Evolutionary conservation across 2,888 invertebrate species (phyloP).

Genomic region (Halictus quadricinctus): DNA sequence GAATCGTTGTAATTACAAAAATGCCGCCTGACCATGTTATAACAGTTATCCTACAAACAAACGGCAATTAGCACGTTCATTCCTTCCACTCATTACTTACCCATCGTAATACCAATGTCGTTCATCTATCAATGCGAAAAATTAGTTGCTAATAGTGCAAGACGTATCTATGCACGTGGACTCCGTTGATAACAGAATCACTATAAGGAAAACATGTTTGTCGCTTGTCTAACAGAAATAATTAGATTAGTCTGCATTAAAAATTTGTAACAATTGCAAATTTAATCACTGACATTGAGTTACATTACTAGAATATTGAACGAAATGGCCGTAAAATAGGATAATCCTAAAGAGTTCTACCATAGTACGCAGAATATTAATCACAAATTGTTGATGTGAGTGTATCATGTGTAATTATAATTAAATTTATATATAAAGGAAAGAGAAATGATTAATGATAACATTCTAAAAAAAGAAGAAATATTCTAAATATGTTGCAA

Average conservation of each 20-base stretch:
- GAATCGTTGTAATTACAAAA: conserved; percentile 26
- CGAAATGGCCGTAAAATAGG: too few relatives aligned
- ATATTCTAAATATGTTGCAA: too few relatives aligned
- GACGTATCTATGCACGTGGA: background rate
- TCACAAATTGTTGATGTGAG: background rate
- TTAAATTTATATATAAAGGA: background rate
- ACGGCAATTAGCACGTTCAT: too few relatives aligned
- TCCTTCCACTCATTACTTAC: background rate
- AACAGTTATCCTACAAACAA: background rate
- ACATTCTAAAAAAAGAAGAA: background rate
- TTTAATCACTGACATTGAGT: too few relatives aligned
- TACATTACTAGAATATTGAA: too few relatives aligned
- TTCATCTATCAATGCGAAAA: conserved; percentile 10
- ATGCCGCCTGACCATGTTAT: conserved; percentile 12
- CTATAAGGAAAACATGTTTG: background rate
- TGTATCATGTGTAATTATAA: background rate
- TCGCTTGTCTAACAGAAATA: background rate
- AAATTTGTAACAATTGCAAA: too few relatives aligned
- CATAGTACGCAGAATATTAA: background rate
- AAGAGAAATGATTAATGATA: background rate
- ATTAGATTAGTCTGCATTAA: too few relatives aligned
- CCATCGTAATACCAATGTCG: background rate
- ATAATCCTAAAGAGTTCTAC: background rate
- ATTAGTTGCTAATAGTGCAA: background rate
- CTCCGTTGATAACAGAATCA: background rate